Conservation (phyloP, 2,113 vertebrate species). For the Melanerpes aurifrons region DNA sequence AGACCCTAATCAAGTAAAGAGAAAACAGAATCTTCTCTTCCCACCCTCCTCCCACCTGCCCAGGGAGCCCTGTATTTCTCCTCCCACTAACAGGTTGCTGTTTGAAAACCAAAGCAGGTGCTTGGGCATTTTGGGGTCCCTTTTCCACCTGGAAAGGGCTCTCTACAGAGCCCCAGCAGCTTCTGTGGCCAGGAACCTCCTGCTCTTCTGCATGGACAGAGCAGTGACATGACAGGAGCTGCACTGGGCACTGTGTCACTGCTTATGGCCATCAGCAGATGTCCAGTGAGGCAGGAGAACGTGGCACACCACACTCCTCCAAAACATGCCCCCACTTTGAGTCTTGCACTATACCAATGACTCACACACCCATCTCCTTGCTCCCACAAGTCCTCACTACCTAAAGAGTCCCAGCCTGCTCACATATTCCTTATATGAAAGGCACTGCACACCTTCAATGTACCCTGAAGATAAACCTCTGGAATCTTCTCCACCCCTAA, state of each 20-base stretch:
- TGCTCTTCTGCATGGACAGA: background rate
- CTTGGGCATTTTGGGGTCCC: background rate
- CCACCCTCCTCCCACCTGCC: no score
- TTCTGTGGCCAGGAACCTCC: background rate
- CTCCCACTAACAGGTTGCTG: background rate
- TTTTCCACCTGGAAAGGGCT: background rate
- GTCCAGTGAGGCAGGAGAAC: background rate
- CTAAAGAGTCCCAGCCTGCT: background rate
- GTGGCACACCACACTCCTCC: background rate
- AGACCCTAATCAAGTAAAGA: background rate
- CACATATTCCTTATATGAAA: background rate
- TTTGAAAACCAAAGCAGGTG: background rate
- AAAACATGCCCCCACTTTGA: background rate
- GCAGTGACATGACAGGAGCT: fast-evolving
- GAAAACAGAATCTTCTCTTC: background rate
- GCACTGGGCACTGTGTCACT: background rate
- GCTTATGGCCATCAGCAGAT: background rate
- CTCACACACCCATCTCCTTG: background rate
- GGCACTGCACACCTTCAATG: background rate
- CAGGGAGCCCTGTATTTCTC: no score
- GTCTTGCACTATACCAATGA: background rate
- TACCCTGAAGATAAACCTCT: background rate
- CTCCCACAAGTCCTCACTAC: background rate
- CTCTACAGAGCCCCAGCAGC: background rate
- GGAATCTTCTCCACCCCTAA: background rate